These are phyloP conservation scores for Schizopygopsis pylzovi DNA, from an alignment of 2,797 vertebrate species.

Conservation along the genomic window DNA sequence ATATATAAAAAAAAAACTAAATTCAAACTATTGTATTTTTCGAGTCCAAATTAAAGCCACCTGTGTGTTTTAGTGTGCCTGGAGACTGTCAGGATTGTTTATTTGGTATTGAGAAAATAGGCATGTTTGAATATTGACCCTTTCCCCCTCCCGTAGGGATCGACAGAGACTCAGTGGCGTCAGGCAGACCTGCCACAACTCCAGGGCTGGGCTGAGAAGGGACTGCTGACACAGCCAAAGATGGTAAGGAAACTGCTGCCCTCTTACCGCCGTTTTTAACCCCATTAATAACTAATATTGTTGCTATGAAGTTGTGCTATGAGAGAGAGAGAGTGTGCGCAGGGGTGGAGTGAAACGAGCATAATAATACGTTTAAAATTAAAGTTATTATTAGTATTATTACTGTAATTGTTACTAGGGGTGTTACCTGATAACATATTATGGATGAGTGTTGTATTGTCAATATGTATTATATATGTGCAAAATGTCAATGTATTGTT, in stretches of 20 bases:
- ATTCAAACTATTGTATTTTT: constrained; percentile 29
- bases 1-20: constrained; percentile 26
- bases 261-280: constrained; percentile 64
- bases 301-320: constrained; percentile 39
- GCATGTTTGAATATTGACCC: constrained; percentile 79
- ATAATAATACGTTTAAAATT: constrained; percentile 6
- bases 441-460: constrained; percentile 25
- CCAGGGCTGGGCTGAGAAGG: constrained; percentile 89
- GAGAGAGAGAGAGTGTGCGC: constrained; percentile 44
- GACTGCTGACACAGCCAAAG: constrained; percentile 89
- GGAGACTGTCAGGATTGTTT: constrained; percentile 64
- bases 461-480: constrained; percentile 27
- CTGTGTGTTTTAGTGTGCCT: constrained; percentile 73
- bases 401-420: constrained; percentile 16
- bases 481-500: constrained; percentile 11
- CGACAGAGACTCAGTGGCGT: constrained; percentile 90
- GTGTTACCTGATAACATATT: constrained; percentile 3
- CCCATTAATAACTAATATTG: constrained; percentile 52
- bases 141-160: constrained; percentile 81
- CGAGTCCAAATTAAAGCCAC: constrained; percentile 59
- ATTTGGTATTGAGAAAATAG: constrained; percentile 58
- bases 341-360: constrained; percentile 16
- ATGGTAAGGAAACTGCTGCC: constrained; percentile 83
- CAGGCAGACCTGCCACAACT: constrained; percentile 88
- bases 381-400: background rate